Evolutionary conservation across 2,797 vertebrate genomes (phyloP).

Genomic region (Psittacula derbiana): DNA sequence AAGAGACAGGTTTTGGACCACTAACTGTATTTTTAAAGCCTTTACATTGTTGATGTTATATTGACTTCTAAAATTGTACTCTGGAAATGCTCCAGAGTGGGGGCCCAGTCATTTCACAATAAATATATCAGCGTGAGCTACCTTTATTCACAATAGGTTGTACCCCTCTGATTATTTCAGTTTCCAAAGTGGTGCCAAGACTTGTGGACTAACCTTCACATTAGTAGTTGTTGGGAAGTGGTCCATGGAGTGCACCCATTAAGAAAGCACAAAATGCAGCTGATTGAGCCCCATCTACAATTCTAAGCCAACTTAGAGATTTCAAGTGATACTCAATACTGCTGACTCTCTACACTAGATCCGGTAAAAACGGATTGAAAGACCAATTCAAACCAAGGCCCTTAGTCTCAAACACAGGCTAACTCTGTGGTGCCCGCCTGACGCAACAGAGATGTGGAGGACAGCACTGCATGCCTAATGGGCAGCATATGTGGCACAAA

Average conservation of each 20-base stretch:
- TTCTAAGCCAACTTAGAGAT: not conserved
- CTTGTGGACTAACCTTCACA: not conserved
- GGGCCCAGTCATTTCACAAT: not conserved
- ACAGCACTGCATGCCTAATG: not conserved
- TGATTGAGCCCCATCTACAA: not conserved
- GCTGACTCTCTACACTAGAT: not conserved
- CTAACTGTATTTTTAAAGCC: not conserved
- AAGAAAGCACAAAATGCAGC: not conserved
- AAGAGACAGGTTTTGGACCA: not conserved
- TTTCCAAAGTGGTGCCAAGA: not conserved
- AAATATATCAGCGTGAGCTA: not conserved
- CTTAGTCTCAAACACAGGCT: not conserved
- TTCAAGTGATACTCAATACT: not conserved
- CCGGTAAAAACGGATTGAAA: not conserved
- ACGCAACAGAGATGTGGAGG: not conserved
- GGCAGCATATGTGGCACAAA: not conserved
- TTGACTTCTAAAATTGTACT: not conserved
- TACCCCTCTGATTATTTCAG: not conserved
- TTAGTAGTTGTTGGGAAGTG: not conserved
- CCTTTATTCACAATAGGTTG: not conserved
- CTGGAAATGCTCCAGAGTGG: not conserved
- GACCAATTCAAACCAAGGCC: not conserved
- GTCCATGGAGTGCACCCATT: not conserved
- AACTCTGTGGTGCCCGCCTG: not conserved
- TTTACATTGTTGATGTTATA: not conserved